Percentiles rank a stretch among this genome's conserved stretches.
Conservation (phyloP, 2,888 invertebrate genomes). For the Folsomia candida region DNA sequence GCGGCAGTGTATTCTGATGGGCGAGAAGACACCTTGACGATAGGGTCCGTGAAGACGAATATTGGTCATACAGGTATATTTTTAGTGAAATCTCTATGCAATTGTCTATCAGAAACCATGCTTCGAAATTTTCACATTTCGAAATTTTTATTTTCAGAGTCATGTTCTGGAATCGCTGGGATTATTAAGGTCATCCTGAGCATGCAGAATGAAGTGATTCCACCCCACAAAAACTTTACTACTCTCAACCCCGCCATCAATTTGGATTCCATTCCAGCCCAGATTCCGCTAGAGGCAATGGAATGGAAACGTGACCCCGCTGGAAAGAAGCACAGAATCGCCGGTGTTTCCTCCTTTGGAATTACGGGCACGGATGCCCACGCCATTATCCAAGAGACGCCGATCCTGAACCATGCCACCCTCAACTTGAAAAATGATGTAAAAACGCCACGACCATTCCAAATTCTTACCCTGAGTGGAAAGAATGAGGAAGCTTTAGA, state of each 20-base stretch:
- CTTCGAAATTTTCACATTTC: background rate
- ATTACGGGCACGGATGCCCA: constrained; percentile 39
- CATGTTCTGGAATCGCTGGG: constrained; percentile 34
- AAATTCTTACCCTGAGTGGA: constrained; percentile 31
- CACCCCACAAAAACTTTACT: constrained; percentile 30
- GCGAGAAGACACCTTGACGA: constrained; percentile 11
- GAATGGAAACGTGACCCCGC: background rate
- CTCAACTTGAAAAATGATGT: background rate
- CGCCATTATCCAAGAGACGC: constrained; percentile 33
- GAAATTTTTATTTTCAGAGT: no score
- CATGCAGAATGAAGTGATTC: constrained; percentile 31
- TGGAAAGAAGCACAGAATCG: constrained; percentile 13
- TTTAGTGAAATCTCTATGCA: constrained; percentile 19
- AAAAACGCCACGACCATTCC: constrained; percentile 18
- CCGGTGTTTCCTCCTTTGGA: constrained; percentile 33
- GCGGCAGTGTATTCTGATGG: constrained; percentile 22
- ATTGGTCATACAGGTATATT: constrained; percentile 39
- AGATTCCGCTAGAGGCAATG: constrained; percentile 27
- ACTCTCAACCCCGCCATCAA: constrained; percentile 34
- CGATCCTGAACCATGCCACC: background rate
- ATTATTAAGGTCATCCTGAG: constrained; percentile 34
- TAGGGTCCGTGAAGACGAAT: constrained; percentile 41
- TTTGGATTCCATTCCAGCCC: constrained; percentile 32
- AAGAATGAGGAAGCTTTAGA: constrained; percentile 31
- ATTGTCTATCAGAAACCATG: no score